Evolutionary conservation across 2,113 vertebrate genomes (phyloP).

Genomic region (Callipepla squamata): DNA sequence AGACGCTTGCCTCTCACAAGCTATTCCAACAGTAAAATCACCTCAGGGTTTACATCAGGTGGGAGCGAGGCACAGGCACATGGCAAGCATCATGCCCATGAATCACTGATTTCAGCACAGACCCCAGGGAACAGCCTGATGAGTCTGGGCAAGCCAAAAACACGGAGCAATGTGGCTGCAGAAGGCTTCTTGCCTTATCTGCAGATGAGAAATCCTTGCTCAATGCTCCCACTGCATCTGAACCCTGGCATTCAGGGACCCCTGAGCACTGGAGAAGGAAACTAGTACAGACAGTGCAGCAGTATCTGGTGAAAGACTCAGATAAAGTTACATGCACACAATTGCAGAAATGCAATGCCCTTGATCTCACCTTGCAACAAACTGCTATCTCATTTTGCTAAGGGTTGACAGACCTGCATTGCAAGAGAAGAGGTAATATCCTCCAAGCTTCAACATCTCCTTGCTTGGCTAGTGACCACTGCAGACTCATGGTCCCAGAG

Average conservation of each 20-base stretch:
- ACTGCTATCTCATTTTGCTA: not conserved
- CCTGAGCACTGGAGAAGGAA: not conserved
- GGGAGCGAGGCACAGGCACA: not conserved
- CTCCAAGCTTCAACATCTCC: not conserved
- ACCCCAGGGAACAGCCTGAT: not conserved
- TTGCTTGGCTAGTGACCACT: not conserved
- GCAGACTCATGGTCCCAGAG: rapidly evolving
- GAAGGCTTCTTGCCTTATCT: not conserved
- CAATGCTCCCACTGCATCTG: not conserved
- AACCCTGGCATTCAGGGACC: not conserved
- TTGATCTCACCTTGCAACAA: not conserved
- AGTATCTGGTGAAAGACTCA: rapidly evolving
- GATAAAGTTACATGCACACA: not conserved
- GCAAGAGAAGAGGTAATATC: not conserved
- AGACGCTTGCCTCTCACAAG: not conserved
- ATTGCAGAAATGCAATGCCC: not conserved
- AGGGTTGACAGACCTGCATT: not conserved
- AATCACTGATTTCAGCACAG: not conserved
- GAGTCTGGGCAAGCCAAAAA: not conserved
- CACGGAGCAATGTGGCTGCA: not conserved
- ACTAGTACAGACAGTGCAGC: rapidly evolving
- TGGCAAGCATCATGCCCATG: not conserved
- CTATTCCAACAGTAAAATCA: not conserved
- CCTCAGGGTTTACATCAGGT: not conserved
- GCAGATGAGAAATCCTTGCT: not conserved